These are phyloP conservation scores for Pyralis farinalis DNA, from an alignment of 2,888 invertebrate genomes.

Conservation along the genomic window DNA sequence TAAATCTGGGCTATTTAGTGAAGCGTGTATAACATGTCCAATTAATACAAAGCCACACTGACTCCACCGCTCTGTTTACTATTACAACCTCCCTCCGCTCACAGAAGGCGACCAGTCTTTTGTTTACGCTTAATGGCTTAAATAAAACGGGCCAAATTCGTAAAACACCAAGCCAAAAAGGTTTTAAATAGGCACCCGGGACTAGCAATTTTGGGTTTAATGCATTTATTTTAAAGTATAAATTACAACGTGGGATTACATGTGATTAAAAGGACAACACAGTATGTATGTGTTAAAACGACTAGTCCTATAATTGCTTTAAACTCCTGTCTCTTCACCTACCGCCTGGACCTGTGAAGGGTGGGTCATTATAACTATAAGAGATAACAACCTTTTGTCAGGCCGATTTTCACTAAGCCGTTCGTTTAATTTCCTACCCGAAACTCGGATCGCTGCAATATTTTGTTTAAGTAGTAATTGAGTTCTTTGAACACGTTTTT, in stretches of 20 bases:
- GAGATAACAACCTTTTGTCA: conserved; percentile 65
- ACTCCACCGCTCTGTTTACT: conserved; percentile 65
- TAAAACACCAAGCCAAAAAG: conserved; percentile 60
- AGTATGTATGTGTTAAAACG: conserved; percentile 50
- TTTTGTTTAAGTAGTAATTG: conserved; percentile 76
- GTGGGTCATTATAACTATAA: conserved; percentile 61
- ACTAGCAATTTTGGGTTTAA: conserved; percentile 47
- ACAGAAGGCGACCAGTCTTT: conserved; percentile 67
- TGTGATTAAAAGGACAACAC: conserved; percentile 46
- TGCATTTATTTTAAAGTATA: conserved; percentile 48
- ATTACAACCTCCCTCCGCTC: conserved; percentile 63
- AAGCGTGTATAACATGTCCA: conserved; percentile 72
- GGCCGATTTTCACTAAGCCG: conserved; percentile 55
- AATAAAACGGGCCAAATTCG: conserved; percentile 77
- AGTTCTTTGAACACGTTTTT: conserved; percentile 71
- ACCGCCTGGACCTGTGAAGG: conserved; percentile 46
- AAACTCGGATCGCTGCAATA: conserved; percentile 64
- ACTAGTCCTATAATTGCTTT: conserved; percentile 59
- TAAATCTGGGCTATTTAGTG: conserved; percentile 64
- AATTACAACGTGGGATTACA: conserved; percentile 43
- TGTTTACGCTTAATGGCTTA: conserved; percentile 77
- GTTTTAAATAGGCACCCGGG: conserved; percentile 48
- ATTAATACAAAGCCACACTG: conserved; percentile 65
- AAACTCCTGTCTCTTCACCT: conserved; percentile 57
- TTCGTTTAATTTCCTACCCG: conserved; percentile 76